Evolutionary conservation across 1,140 invertebrate genomes (phyloP).

Genomic region (Formica selysi): DNA sequence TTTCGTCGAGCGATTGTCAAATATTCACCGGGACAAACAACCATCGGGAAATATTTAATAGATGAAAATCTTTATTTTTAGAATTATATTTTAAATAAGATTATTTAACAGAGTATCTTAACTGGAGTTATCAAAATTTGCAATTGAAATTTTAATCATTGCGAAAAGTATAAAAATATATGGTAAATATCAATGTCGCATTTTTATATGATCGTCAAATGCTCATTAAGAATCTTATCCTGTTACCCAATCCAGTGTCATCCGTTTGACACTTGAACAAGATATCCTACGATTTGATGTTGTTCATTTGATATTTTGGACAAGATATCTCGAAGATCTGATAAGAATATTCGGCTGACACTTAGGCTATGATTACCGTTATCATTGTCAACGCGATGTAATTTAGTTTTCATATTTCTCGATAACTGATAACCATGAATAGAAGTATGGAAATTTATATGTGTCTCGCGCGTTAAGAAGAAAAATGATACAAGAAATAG

Average conservation of each 20-base stretch:
- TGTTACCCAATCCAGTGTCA: background rate
- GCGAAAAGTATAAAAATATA: background rate
- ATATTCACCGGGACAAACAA: slow-evolving; percentile 37
- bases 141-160: background rate
- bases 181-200: background rate
- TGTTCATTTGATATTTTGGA: slow-evolving; percentile 8
- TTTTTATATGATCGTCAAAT: slow-evolving; percentile 18
- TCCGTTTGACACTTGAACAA: background rate
- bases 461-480: background rate
- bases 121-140: background rate
- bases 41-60: background rate
- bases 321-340: background rate
- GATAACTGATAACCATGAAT: background rate
- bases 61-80: background rate
- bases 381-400: background rate
- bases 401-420: background rate
- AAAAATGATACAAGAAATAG: background rate
- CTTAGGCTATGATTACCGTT: background rate
- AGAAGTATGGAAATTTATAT: background rate
- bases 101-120: background rate
- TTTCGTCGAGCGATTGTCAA: slow-evolving; percentile 9
- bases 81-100: background rate
- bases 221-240: slow-evolving; percentile 26
- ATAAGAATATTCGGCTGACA: background rate
- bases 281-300: slow-evolving; percentile 24